Conservation (phyloP, 1,140 invertebrate species). For the Drosophila oshimai region DNA sequence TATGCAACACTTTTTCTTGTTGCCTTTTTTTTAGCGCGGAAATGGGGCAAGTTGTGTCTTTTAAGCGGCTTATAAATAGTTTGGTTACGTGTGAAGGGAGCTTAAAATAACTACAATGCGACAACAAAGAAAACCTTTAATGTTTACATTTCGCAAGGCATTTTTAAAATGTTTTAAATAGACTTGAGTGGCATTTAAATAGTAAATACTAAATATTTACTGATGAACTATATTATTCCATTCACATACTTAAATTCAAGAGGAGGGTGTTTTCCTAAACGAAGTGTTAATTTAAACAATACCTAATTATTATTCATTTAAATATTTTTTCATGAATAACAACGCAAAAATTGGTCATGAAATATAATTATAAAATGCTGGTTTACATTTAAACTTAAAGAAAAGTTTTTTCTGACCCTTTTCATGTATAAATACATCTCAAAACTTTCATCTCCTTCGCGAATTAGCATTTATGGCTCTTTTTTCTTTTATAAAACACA, state of each 20-base stretch:
- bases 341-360: not conserved
- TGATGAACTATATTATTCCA: no score
- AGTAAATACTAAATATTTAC: not conserved
- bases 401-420: not conserved
- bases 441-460: not conserved
- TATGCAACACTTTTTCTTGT: conserved; percentile 17
- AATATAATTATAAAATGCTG: not conserved
- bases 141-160: conserved; percentile 5
- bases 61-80: conserved; percentile 26
- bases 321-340: not conserved
- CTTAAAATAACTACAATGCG: not conserved
- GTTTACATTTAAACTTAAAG: not conserved
- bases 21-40: not conserved
- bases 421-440: conserved; percentile 9
- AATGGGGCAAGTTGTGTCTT: conserved; percentile 1
- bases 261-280: no score
- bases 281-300: no score
- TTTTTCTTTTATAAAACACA: conserved; percentile 23
- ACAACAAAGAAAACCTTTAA: conserved; percentile 6
- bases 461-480: conserved; percentile 26
- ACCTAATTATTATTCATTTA: not conserved
- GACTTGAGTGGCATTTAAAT: not conserved
- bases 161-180: not conserved
- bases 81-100: not conserved
- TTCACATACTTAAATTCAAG: no score